phyloP scores from a whole-genome alignment of 2,888 invertebrate genomes.

The Brassicogethes aeneus region DNA sequence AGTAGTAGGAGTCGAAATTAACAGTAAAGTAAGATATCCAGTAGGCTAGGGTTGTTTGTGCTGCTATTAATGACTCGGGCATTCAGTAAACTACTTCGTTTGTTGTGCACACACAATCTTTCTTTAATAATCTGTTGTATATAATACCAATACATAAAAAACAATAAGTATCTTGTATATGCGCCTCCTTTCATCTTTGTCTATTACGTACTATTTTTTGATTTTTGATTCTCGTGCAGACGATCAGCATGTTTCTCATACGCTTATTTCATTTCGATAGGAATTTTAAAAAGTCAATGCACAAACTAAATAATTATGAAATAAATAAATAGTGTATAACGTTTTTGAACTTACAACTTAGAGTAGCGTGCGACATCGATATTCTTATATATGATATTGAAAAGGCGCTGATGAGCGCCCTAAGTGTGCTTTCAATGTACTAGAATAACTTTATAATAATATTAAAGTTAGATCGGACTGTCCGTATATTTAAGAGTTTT shows the following conservation, averaged over 20 bases:
- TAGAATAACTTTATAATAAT: conserved; percentile 36
- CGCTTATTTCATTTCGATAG: conserved; percentile 20
- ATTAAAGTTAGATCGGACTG: conserved; percentile 41
- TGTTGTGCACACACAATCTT: conserved; percentile 3
- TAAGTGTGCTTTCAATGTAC: conserved; percentile 43
- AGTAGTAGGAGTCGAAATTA: conserved; percentile 29
- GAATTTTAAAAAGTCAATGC: conserved; percentile 33
- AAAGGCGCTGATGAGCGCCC: conserved; percentile 24
- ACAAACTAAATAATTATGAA: conserved; percentile 32
- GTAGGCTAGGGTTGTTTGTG: conserved; percentile 32
- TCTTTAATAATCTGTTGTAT: neutral
- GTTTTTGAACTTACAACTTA: conserved; percentile 34
- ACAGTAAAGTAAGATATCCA: conserved; percentile 22
- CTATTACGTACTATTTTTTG: neutral
- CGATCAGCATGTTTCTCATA: conserved; percentile 9
- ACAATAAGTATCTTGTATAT: neutral
- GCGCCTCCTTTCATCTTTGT: neutral
- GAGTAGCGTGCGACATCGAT: conserved; percentile 39
- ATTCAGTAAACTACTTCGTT: neutral
- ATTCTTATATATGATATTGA: conserved; percentile 38
- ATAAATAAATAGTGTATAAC: conserved; percentile 28
- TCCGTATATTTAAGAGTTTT: conserved; percentile 43
- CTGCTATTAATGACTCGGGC: conserved; percentile 21
- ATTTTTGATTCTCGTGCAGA: neutral
- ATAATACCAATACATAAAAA: neutral